These are phyloP conservation scores for Chaetodon auriga DNA, from an alignment of 2,113 vertebrate genomes.

Conservation along the genomic window DNA sequence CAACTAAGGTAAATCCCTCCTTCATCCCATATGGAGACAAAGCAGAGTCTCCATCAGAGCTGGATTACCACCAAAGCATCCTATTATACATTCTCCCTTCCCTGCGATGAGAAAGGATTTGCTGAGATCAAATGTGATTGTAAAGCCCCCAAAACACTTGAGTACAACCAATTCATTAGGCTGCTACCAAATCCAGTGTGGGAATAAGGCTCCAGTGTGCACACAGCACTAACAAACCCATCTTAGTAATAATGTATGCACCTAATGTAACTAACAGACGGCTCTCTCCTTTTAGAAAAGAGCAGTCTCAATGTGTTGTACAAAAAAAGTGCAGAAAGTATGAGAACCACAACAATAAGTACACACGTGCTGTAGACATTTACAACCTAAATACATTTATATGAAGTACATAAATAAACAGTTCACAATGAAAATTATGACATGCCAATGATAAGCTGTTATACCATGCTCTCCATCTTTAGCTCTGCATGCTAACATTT, in stretches of 20 bases:
- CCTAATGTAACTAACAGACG: neutral
- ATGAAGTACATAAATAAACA: too few species aligned
- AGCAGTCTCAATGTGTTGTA: neutral
- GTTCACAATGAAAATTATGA: too few species aligned
- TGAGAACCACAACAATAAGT: neutral
- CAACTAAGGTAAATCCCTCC: constrained; percentile 12
- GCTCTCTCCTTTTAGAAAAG: neutral
- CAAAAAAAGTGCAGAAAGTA: neutral
- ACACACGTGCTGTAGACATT: too few species aligned
- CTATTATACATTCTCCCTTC: constrained; percentile 35
- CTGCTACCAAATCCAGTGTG: constrained; percentile 31
- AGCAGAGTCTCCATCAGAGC: constrained; percentile 22
- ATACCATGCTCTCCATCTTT: neutral
- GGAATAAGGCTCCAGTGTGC: constrained; percentile 25
- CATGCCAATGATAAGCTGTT: neutral
- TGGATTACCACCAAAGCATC: constrained; percentile 45
- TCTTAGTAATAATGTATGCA: neutral
- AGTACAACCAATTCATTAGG: constrained; percentile 45
- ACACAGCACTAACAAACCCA: constrained; percentile 6
- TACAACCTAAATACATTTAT: too few species aligned
- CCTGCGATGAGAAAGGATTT: constrained; percentile 58
- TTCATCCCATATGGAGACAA: constrained; percentile 34
- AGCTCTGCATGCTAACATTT: neutral
- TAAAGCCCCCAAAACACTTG: constrained; percentile 47
- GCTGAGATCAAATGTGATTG: constrained; percentile 50